Evolutionary conservation across 2,797 vertebrate genomes (phyloP), one percentile per base, ranked within the genome.

Genomic region (Schizothorax lantsangensis): DNA sequence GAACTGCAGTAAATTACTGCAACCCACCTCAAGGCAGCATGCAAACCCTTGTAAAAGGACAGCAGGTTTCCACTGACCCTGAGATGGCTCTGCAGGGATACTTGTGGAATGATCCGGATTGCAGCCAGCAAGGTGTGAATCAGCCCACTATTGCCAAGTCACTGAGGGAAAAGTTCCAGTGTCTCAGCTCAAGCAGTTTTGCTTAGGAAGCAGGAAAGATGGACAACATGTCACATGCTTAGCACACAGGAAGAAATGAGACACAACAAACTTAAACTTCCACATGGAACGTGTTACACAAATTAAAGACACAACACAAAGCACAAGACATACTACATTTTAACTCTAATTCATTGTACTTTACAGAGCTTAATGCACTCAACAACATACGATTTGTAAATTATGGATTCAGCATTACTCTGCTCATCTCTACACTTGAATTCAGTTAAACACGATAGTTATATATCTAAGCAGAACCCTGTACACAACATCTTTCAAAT

Each of bases 161-260:
- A 43, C 93, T 99, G 91, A 95, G 98, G 89, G 98, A 99, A 86
- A 99, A 99, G 93, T 97, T 99, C 90, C 98, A 99, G 85, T 99
- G 98, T 96, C 96, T 99, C 88, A 98, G 98, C 89, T 99, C 98
- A 71, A 99, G 97, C 90, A 99, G 98, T 91, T 99, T 99, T 84
- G 97, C 97, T 90, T 99, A 93, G 96, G 79, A 38, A 71, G 49
- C n/a, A 54, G 17, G 4, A 74, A 45, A 3, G 7, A 81, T 36
- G 14, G n/a, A 49, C 49, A 36, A n/a, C n/a, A 69, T 81, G 54
- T 57, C 33, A 52, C 43, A 52, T 14, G 12, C 69, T 47, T n/a
- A 3, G 64, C 26, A 62, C 52, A 79, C 8, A 33, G 45, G 64
- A 79, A 10, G 64, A 64, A 78, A 36, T 26, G 36, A 85, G 68